Conservation (phyloP, 2,888 invertebrate species). For the Scaptomyza reducta region DNA sequence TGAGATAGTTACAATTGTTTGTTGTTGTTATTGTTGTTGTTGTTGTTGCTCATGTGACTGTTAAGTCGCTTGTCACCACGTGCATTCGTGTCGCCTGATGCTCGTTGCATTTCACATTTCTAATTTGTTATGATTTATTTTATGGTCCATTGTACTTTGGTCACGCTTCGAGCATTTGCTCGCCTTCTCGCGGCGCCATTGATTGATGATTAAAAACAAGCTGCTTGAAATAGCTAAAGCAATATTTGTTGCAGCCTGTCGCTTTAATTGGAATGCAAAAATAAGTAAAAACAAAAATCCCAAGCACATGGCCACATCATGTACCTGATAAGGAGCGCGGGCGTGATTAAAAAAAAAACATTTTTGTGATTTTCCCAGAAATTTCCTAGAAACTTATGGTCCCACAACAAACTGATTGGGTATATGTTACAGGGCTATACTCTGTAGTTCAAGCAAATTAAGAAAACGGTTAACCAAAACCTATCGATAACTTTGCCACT, state of each 20-base stretch:
- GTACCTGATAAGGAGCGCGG: slow-evolving; percentile 17
- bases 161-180: slow-evolving; percentile 33
- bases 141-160: slow-evolving; percentile 44
- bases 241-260: neutral
- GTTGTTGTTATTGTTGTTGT: slow-evolving; percentile 23
- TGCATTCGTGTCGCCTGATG: slow-evolving; percentile 41
- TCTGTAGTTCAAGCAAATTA: too few species aligned
- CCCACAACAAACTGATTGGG: too few species aligned
- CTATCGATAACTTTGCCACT: too few species aligned
- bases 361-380: slow-evolving; percentile 6
- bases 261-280: slow-evolving; percentile 1
- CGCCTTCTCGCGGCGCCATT: slow-evolving; percentile 10
- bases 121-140: slow-evolving; percentile 23
- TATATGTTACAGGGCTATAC: neutral
- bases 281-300: neutral
- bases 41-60: slow-evolving; percentile 42
- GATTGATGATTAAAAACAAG: slow-evolving; percentile 34
- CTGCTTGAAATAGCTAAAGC: slow-evolving; percentile 10
- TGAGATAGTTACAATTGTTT: slow-evolving; percentile 15
- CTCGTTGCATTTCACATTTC: slow-evolving; percentile 36
- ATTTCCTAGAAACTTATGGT: neutral
- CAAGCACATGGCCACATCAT: slow-evolving; percentile 6
- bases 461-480: too few species aligned
- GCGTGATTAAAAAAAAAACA: too few species aligned
- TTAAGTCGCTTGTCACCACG: slow-evolving; percentile 39